Conservation (phyloP, 2,797 vertebrate genomes). For the Carcharodon carcharias region DNA sequence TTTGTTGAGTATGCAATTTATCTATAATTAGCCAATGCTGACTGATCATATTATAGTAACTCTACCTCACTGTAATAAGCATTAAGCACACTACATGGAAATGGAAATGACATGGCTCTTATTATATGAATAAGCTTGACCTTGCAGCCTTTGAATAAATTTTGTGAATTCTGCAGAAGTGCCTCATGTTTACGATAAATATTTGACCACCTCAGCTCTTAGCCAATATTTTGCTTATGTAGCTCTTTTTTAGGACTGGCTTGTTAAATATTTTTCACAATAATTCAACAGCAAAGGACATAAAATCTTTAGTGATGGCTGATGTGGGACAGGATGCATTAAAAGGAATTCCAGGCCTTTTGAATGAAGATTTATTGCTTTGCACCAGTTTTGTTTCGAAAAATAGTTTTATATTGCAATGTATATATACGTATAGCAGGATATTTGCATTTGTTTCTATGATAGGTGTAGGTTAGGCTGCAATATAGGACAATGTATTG, state of each 20-base stretch:
- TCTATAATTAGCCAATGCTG: conserved; percentile 10
- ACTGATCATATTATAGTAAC: background rate
- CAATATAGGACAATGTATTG: background rate
- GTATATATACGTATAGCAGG: background rate
- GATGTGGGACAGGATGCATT: background rate
- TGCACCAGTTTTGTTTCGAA: background rate
- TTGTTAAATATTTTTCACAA: background rate
- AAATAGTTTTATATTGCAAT: background rate
- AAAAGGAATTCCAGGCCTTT: background rate
- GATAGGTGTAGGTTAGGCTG: background rate
- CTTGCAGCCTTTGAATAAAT: background rate
- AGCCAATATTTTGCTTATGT: background rate
- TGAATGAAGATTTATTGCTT: background rate
- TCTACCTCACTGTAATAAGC: background rate
- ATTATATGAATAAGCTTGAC: background rate
- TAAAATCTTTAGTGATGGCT: background rate
- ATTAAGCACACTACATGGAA: background rate
- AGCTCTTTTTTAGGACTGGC: background rate
- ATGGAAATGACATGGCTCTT: background rate
- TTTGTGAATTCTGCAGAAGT: background rate
- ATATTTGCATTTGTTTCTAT: background rate
- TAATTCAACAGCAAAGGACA: background rate
- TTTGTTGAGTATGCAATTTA: background rate
- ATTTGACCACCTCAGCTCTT: background rate
- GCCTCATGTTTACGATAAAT: background rate